These are phyloP conservation scores for Darevskia mixta DNA, from an alignment of 2,797 vertebrate species.

Conservation along the genomic window DNA sequence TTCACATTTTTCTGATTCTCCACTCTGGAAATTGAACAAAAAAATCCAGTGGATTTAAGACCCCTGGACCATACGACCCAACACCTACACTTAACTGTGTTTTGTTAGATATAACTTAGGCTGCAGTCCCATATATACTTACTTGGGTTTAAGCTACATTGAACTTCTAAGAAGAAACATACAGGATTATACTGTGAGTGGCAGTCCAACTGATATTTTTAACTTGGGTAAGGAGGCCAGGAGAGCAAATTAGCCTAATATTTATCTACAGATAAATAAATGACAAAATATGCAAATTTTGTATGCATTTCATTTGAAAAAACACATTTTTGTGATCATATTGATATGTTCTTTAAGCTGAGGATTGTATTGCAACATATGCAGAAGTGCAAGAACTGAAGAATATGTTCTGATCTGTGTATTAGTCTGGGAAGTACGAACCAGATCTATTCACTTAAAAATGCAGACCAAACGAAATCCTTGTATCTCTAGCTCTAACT, in stretches of 20 bases:
- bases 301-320: too few species aligned
- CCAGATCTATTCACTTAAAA: background rate
- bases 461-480: background rate
- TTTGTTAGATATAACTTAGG: background rate
- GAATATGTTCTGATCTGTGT: too few species aligned
- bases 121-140: background rate
- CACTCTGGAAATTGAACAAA: background rate
- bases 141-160: background rate
- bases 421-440: background rate
- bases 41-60: background rate
- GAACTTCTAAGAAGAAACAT: background rate
- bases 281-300: too few species aligned
- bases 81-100: background rate
- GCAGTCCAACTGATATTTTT: background rate
- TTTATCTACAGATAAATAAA: too few species aligned
- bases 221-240: background rate
- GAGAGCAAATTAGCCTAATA: background rate
- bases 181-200: background rate
- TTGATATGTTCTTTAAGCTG: too few species aligned
- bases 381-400: too few species aligned
- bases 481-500: background rate
- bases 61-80: too few species aligned
- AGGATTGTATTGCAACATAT: too few species aligned
- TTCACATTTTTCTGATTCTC: fast-evolving
- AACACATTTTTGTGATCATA: too few species aligned